Percentiles rank a stretch among this genome's conserved stretches.
Conservation (phyloP, 2,888 invertebrate species). For the Hecatera dysodea region DNA sequence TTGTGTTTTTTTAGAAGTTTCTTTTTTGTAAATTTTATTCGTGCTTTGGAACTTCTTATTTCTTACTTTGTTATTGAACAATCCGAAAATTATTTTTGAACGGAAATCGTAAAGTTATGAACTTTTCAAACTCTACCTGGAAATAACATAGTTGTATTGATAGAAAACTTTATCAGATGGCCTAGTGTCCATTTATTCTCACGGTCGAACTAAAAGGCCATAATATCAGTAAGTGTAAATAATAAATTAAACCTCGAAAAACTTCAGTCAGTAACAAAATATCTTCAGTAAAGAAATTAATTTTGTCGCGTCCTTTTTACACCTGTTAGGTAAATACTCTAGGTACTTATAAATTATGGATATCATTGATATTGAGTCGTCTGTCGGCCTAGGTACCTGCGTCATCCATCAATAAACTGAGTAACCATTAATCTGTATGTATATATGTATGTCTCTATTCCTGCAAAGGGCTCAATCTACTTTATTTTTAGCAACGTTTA, state of each 20-base stretch:
- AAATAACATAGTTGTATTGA: conserved; percentile 5
- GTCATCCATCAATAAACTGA: not conserved
- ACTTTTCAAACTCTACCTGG: no score
- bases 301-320: not conserved
- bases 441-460: no score
- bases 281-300: conserved; percentile 18
- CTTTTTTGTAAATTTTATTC: no score
- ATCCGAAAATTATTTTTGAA: no score
- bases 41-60: no score
- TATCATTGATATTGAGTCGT: not conserved
- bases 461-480: no score
- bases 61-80: no score
- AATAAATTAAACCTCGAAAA: conserved; percentile 27
- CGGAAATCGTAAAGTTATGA: no score
- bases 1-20: no score
- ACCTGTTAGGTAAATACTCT: not conserved
- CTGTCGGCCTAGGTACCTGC: not conserved
- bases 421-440: not conserved
- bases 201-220: conserved; percentile 9
- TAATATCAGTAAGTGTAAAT: conserved; percentile 32
- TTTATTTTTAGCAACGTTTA: no score
- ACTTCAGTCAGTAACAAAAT: conserved; percentile 30
- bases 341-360: not conserved
- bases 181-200: conserved; percentile 34
- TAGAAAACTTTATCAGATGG: conserved; percentile 33